These are phyloP conservation scores for Ageneiosus marmoratus DNA, from an alignment of 2,113 vertebrate species.

Conservation along the genomic window DNA sequence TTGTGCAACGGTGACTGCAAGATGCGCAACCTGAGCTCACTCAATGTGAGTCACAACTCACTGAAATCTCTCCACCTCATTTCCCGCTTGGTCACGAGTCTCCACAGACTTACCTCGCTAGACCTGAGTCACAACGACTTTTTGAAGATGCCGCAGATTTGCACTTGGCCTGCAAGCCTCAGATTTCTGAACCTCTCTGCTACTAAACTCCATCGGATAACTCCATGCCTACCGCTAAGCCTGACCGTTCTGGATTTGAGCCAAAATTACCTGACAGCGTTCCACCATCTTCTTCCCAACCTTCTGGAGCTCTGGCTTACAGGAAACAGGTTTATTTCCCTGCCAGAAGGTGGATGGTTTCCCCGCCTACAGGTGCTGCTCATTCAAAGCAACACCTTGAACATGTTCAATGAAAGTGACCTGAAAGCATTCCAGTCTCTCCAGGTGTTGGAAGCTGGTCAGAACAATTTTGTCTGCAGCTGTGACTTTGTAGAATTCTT, in stretches of 20 bases:
- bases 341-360: constrained; percentile 69
- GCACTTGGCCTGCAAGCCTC: constrained; percentile 78
- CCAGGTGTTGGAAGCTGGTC: constrained; percentile 71
- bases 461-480: constrained; percentile 84
- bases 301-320: constrained; percentile 82
- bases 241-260: constrained; percentile 85
- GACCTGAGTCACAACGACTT: constrained; percentile 81
- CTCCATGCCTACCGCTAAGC: constrained; percentile 69
- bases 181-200: constrained; percentile 81
- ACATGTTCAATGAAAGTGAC: constrained; percentile 67
- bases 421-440: constrained; percentile 70
- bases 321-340: constrained; percentile 77
- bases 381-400: constrained; percentile 77
- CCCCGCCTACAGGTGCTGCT: constrained; percentile 72
- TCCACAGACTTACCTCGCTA: constrained; percentile 74
- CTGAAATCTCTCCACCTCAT: constrained; percentile 62
- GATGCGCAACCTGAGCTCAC: constrained; percentile 64
- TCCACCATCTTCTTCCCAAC: constrained; percentile 66
- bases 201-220: constrained; percentile 69
- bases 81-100: constrained; percentile 56
- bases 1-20: constrained; percentile 56
- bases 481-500: constrained; percentile 82
- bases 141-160: constrained; percentile 69
- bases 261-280: constrained; percentile 74
- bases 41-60: constrained; percentile 78